These are phyloP conservation scores for Tortricodes alternella DNA, from an alignment of 2,888 invertebrate species.

Conservation along the genomic window DNA sequence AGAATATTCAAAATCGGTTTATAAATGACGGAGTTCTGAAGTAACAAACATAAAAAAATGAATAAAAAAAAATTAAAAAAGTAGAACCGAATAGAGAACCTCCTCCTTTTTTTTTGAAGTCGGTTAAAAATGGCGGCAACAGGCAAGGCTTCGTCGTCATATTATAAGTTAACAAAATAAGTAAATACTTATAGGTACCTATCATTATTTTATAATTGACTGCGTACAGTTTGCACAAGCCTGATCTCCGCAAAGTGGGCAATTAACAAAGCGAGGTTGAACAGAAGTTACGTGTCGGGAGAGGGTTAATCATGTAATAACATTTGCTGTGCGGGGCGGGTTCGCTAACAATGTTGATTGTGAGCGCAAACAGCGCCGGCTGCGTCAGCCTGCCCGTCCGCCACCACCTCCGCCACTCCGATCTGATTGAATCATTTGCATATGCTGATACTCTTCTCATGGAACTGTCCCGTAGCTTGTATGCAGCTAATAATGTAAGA, in stretches of 20 bases:
- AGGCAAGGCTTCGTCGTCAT: too few relatives aligned
- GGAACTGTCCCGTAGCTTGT: slow-evolving; percentile 1
- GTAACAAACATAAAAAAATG: too few relatives aligned
- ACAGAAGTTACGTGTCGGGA: slow-evolving; percentile 64
- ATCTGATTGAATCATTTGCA: slow-evolving; percentile 31
- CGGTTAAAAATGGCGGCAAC: too few relatives aligned
- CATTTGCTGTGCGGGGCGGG: slow-evolving; percentile 52
- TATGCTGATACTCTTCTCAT: slow-evolving; percentile 13
- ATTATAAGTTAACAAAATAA: background rate
- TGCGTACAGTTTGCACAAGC: slow-evolving; percentile 42
- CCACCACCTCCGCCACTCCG: slow-evolving; percentile 19
- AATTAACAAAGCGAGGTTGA: slow-evolving; percentile 69
- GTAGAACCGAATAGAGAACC: too few relatives aligned
- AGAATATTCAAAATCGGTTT: too few relatives aligned
- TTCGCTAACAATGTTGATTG: slow-evolving; percentile 80
- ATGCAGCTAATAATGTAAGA: background rate
- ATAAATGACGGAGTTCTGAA: too few relatives aligned
- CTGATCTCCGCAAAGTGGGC: slow-evolving; percentile 46
- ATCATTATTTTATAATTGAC: slow-evolving; percentile 45
- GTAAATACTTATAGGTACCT: background rate
- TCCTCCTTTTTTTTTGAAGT: too few relatives aligned
- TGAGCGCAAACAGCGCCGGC: slow-evolving; percentile 69
- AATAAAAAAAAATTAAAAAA: too few relatives aligned
- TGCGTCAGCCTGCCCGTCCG: slow-evolving; percentile 60
- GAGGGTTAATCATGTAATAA: slow-evolving; percentile 75